phyloP scores from a whole-genome alignment of 2,797 vertebrate genomes.

The Epinephelus awoara region DNA sequence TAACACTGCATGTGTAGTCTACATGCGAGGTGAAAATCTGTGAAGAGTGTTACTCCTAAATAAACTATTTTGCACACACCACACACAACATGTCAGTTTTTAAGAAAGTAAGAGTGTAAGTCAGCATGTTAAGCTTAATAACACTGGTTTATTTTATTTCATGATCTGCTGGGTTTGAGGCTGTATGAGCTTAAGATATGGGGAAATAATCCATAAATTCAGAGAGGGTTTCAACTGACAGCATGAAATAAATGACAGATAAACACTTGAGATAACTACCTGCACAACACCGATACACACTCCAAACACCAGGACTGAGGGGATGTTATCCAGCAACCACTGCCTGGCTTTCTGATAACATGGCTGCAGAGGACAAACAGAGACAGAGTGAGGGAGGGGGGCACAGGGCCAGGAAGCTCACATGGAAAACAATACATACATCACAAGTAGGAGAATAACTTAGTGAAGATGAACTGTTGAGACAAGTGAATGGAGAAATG shows the following conservation, averaged over 20 bases:
- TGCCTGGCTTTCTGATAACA: slow-evolving; percentile 85
- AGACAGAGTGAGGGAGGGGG: neutral
- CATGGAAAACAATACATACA: neutral
- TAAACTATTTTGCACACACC: no score
- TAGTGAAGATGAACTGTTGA: neutral
- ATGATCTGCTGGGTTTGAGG: neutral
- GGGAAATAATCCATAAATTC: neutral
- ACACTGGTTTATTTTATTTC: no score
- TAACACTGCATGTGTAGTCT: no score
- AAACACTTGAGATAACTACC: slow-evolving; percentile 66
- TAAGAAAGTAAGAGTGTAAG: no score
- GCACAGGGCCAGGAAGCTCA: neutral
- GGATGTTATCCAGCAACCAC: slow-evolving; percentile 85
- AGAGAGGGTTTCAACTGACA: neutral
- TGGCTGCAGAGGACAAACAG: slow-evolving; percentile 64
- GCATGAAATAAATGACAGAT: neutral
- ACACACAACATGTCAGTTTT: no score
- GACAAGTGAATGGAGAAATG: neutral
- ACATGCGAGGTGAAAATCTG: no score
- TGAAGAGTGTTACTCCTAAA: no score
- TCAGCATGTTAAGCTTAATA: no score
- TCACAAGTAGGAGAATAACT: neutral
- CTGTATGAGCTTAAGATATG: neutral
- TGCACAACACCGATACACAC: slow-evolving; percentile 87
- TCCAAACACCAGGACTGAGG: slow-evolving; percentile 85